These are phyloP conservation scores for Poeciliopsis occidentalis DNA, from an alignment of 2,113 vertebrate genomes.

Conservation along the genomic window DNA sequence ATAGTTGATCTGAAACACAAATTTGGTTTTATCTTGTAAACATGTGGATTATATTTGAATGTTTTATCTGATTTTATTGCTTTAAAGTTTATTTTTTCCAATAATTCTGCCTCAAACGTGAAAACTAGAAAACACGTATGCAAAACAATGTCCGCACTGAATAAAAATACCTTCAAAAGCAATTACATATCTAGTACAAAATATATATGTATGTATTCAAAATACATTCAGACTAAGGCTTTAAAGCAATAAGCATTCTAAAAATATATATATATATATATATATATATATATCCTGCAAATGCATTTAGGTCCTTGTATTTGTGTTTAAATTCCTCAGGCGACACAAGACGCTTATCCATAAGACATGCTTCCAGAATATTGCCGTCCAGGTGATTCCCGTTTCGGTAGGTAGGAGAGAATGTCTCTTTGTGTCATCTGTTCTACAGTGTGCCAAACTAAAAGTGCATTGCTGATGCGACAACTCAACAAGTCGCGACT, in stretches of 20 bases:
- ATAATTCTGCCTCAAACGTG: background rate
- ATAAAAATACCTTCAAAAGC: constrained; percentile 45
- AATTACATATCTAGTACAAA: constrained; percentile 40
- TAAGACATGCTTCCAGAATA: constrained; percentile 17
- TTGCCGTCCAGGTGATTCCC: constrained; percentile 17
- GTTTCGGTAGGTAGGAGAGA: constrained; percentile 11
- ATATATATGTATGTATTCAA: constrained; percentile 47
- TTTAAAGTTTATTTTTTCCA: constrained; percentile 3
- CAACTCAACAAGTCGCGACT: background rate
- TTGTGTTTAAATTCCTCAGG: constrained; percentile 15
- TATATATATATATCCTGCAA: constrained; percentile 30
- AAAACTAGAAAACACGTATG: constrained; percentile 38
- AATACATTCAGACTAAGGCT: constrained; percentile 59
- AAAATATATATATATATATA: constrained; percentile 36
- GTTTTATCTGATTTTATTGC: background rate
- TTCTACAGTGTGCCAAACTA: constrained; percentile 15
- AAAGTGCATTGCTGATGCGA: constrained; percentile 12
- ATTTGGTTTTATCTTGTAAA: constrained; percentile 46
- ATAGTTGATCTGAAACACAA: constrained; percentile 7
- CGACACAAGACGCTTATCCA: constrained; percentile 8
- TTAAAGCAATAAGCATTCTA: constrained; percentile 33
- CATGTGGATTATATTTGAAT: background rate
- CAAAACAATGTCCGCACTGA: constrained; percentile 16
- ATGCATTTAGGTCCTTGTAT: constrained; percentile 7
- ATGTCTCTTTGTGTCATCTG: constrained; percentile 6